Base-by-base conservation (phyloP, 2,888 invertebrate species). In the Maniola hyperantus region DNA sequence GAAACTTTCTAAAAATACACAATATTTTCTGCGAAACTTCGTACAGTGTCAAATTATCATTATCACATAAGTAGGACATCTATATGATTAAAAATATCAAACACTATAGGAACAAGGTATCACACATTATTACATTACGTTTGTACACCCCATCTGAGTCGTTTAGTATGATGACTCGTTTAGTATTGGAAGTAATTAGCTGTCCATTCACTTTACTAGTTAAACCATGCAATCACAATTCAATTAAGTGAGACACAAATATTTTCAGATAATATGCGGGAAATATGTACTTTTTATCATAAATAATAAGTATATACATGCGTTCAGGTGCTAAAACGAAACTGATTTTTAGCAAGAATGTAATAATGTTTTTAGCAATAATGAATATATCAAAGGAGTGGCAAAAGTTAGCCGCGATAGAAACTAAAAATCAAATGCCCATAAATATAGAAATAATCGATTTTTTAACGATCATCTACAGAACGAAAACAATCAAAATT, bases 61-160 rank as follows among this genome's bases (percentile, higher is more conserved):
- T 8, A 48, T 48, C 8, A 15, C 5, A 51, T 20, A 26, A 11
- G 10, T 39, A 39, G 34, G 34, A 8, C 15, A 18, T 18, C 15
- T 18, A 7, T n/a, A 46, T n/a, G n/a, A 33, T 44, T 46, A 33
- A 39, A 58, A 51, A 59, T 46, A 60, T n/a, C 13, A n/a, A 55
- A 10, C 48, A 48, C 50, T 64, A 65, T 68, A 68, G 64, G 65
- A 65, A 71, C 65, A 72, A 60, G 34, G 58, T 54, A 63, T 67
- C 62, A 68, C 66, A 70, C 15, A 46, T n/a, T 46, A 15, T n/a
- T n/a, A n/a, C n/a, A 42, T 36, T 36, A 36, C 13, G 13, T 4
- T 48, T 18, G 26, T 42, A 34, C 39, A 33, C 50, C 6, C 39
- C 18, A 44, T 53, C 34, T 20, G 8, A 59, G n/a, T n/a, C 44